Base-by-base conservation (phyloP, 2,797 vertebrate genomes). In the Enteromius mattozi region DNA sequence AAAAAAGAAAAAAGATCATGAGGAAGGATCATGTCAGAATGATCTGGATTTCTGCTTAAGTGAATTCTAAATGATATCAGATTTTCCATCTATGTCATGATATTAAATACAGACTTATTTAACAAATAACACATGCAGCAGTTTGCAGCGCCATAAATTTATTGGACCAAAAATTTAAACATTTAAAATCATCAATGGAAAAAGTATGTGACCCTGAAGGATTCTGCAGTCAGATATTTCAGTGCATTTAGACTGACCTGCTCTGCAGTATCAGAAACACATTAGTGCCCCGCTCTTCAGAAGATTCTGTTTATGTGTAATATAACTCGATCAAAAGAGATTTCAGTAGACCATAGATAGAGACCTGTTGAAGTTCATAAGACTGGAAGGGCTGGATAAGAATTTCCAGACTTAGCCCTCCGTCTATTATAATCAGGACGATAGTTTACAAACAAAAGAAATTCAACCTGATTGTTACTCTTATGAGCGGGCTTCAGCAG, bases 371-470 rank as follows among this genome's bases (percentile, higher is more conserved):
- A 85, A 54, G 69, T 79, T 81, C 37, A 78, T 61, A 12, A 47
- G 65, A 78, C 65, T 40, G 37, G 75, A 84, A 77, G 35, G 47
- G 65, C 78, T 84, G 70, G 51, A 78, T 56, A 84, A 84, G 21
- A 27, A 71, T 78, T 84, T 84, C 82, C 75, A 84, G 65, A 78
- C 40, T 78, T 78, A 51, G 74, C 49, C 19, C 65, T 78, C 51
- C 13, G 19, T 84, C 75, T 40, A 66, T 71, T 27, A 78, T 61
- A 69, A 78, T 84, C 51, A 84, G 49, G 16, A 69, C 2, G 16
- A 70, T 78, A n/a, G 51, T 70, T 78, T 78, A 77, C 63, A 54
- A 83, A 69, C 61, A 51, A 17, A 78, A 78, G 24, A 71, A 69
- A 70, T 78, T 61, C 19, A 35, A 37, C 37, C 45, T 49, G 51